These are phyloP conservation scores for Henricia sp. DNA, from an alignment of 53 echinoderm and acorn worm genomes.

Conservation along the genomic window DNA sequence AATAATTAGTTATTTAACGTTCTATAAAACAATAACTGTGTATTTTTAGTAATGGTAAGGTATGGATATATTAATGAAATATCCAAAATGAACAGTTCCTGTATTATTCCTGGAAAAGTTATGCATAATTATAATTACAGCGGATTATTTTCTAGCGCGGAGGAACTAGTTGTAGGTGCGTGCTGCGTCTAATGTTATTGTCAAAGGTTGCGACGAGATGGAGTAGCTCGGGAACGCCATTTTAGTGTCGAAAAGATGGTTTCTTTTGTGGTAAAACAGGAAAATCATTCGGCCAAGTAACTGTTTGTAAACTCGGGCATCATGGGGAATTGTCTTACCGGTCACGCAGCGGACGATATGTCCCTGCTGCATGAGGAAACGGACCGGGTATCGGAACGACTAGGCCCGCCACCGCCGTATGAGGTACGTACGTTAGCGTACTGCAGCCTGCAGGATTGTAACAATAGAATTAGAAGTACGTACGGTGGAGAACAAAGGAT, in stretches of 20 bases:
- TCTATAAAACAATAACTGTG: background rate
- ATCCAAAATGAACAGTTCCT: too few relatives aligned
- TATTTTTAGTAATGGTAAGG: background rate
- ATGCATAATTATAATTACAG: background rate
- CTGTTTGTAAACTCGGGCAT: background rate
- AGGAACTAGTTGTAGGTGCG: background rate
- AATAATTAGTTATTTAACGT: background rate
- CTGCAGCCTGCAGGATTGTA: too few relatives aligned
- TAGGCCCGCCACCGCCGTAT: constrained; percentile 98
- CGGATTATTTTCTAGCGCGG: constrained; percentile 31
- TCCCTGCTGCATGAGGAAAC: constrained; percentile 90
- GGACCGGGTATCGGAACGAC: constrained; percentile 75
- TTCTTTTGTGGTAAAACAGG: constrained; percentile 1
- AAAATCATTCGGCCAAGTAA: constrained; percentile 10
- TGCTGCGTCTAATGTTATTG: constrained; percentile 41
- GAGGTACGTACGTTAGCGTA: constrained; percentile 43
- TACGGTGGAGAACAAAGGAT: too few relatives aligned
- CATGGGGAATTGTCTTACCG: constrained; percentile 99
- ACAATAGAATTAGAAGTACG: too few relatives aligned
- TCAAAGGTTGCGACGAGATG: background rate
- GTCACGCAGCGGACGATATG: constrained; percentile 95
- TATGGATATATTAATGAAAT: background rate
- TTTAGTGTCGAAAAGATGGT: background rate
- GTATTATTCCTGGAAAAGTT: too few relatives aligned
- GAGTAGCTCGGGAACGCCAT: constrained; percentile 35